Evolutionary conservation across 2,797 vertebrate genomes (phyloP).

Genomic region (Lepus oiostolus): DNA sequence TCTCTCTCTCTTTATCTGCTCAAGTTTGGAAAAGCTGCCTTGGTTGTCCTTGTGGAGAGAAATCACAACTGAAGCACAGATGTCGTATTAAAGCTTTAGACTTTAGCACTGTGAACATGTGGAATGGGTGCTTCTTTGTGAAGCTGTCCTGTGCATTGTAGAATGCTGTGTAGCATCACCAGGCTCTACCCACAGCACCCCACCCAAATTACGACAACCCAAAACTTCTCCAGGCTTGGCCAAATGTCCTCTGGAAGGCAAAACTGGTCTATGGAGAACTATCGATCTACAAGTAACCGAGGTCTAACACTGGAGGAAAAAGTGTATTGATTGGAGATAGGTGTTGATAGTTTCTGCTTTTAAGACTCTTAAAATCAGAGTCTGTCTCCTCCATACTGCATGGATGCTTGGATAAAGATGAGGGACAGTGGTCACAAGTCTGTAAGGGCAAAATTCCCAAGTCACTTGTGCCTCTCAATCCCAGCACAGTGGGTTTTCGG

Average conservation of each 20-base stretch:
- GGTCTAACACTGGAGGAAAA: background rate
- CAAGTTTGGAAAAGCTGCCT: background rate
- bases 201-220: background rate
- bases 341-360: background rate
- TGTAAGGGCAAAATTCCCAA: background rate
- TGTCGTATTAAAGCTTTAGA: background rate
- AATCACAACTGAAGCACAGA: background rate
- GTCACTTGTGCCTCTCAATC: background rate
- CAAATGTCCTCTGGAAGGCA: background rate
- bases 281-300: background rate
- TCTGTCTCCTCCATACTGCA: background rate
- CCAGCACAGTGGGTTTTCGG: background rate
- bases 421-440: background rate
- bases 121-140: background rate
- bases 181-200: background rate
- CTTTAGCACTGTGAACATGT: background rate
- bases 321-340: background rate
- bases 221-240: background rate
- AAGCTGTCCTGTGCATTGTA: background rate
- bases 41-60: background rate
- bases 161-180: background rate
- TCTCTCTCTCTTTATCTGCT: background rate
- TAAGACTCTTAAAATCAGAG: conserved; percentile 22
- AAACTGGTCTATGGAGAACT: background rate
- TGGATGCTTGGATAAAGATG: background rate